Base-by-base conservation (phyloP, 2,113 vertebrate species). In the Thinocorus orbignyianus region DNA sequence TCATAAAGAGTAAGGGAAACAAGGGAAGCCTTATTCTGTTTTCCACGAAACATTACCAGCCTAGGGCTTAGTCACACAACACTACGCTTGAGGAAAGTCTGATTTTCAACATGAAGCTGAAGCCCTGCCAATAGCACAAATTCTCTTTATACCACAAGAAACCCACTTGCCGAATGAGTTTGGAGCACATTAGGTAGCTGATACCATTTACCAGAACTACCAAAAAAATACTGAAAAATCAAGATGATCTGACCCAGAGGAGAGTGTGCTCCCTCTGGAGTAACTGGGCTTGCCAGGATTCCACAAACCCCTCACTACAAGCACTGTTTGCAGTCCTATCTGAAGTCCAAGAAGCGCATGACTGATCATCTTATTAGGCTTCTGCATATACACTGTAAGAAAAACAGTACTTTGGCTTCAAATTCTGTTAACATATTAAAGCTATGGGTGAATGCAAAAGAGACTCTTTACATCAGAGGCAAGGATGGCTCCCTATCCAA, bases 11-110 rank as follows among this genome's bases (percentile, higher is more conserved):
- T 23, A 79, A 51, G 25, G 73, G 83, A 91, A 97, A 96, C 93
- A 96, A 97, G 88, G 55, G 81, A 79, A 96, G 93, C 92, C 70
- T 96, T 96, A 96, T 96, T 95, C 69, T 9, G 9, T 70, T 91
- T 91, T 96, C 73, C 77, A 85, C 3, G 7, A 68, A 95, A 87
- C 4, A 10, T 69, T 57, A 94, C 77, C 84, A 96, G 84, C 90
- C 90, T 54, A 49, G 44, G 85, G 92, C 93, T 96, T 44, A 26
- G 13, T 85, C 86, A 92, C 62, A 54, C 68, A 96, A 49, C 81
- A 10, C 57, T 57, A 41, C n/a, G 81, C 81, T 76, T 82, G 81
- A 93, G 91, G 91, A 89, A 92, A 96, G 81, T 69, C 86, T 92
- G 86, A 89, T 81, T 89, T 95, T 69, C 5, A 4, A 69, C 92